These are phyloP conservation scores for Phylloscopus trochilus DNA, from an alignment of 2,113 vertebrate species.

Conservation along the genomic window DNA sequence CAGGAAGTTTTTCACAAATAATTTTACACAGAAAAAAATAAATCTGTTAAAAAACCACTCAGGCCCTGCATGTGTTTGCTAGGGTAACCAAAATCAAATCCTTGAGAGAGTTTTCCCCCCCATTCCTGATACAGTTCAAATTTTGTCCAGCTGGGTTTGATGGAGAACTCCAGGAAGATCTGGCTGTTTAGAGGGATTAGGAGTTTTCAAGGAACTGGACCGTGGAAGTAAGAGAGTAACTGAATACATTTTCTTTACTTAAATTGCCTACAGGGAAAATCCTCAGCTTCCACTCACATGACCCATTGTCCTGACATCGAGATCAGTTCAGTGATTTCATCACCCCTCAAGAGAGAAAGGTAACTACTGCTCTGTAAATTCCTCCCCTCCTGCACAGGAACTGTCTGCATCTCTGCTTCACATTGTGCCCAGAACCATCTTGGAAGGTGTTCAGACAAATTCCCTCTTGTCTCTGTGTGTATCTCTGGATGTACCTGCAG, in stretches of 20 bases:
- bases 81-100: neutral
- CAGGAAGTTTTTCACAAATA: neutral
- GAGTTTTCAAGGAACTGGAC: neutral
- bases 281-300: neutral
- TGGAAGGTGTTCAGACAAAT: neutral
- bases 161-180: neutral
- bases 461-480: neutral
- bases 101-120: neutral
- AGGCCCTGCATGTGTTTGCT: neutral
- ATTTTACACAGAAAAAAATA: neutral
- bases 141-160: neutral
- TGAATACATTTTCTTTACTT: neutral
- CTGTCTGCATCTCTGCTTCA: neutral
- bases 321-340: neutral
- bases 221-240: neutral
- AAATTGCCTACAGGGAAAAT: slow-evolving; percentile 1
- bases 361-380: neutral
- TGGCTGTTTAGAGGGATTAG: neutral
- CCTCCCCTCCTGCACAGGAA: neutral
- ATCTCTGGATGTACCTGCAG: fast-evolving
- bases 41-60: neutral
- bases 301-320: neutral
- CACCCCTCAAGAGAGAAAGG: neutral
- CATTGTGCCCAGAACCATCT: neutral
- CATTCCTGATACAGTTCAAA: fast-evolving